Evolutionary conservation across 2,113 vertebrate species (phyloP).

Genomic region (Dipodomys spectabilis): DNA sequence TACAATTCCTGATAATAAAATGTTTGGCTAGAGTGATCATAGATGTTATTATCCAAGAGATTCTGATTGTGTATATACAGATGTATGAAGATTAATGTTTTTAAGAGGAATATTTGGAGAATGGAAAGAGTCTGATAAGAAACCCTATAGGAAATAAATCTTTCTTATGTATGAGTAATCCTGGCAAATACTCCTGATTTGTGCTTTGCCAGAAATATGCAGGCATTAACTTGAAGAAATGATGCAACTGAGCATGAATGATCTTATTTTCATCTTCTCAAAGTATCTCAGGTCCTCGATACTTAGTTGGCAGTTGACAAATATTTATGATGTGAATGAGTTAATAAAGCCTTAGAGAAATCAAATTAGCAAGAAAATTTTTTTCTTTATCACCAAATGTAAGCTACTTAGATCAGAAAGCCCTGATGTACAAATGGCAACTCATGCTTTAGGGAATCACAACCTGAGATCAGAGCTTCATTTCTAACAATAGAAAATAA

Average conservation of each 20-base stretch:
- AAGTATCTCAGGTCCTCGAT: background rate
- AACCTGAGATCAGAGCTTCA: background rate
- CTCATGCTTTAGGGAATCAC: background rate
- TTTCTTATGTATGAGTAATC: background rate
- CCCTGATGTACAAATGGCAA: background rate
- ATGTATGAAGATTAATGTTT: slow-evolving; percentile 9
- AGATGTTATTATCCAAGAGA: background rate
- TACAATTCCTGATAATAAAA: background rate
- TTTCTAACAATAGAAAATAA: background rate
- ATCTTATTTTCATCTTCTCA: background rate
- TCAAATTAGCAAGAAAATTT: slow-evolving; percentile 22
- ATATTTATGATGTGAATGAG: background rate
- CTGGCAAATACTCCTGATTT: background rate
- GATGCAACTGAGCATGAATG: background rate
- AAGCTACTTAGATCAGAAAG: background rate
- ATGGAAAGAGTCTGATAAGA: background rate
- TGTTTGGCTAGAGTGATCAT: background rate
- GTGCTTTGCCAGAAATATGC: background rate
- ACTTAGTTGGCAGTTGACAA: background rate
- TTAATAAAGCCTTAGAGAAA: slow-evolving; percentile 13
- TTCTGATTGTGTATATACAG: background rate
- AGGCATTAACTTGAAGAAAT: background rate
- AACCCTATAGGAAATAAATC: background rate
- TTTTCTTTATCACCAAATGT: background rate
- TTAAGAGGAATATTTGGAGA: slow-evolving; percentile 8